phyloP scores from a whole-genome alignment of 2,113 vertebrate species.

The Columbina picui region DNA sequence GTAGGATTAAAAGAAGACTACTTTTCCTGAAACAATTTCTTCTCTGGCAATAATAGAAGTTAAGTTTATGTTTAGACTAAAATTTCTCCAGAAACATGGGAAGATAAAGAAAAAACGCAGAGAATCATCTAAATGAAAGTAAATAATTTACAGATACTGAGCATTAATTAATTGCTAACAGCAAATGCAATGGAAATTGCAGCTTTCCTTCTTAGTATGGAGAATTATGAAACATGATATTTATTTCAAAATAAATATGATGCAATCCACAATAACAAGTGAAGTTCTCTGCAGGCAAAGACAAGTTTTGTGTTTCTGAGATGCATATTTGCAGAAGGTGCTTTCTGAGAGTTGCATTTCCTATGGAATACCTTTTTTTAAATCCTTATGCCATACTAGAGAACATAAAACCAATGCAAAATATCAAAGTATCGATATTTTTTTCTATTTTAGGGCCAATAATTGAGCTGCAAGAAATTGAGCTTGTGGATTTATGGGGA shows the following conservation, averaged over 20 bases:
- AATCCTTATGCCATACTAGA: not conserved
- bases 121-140: not conserved
- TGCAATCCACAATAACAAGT: not conserved
- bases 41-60: not conserved
- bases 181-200: not conserved
- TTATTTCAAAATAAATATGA: not conserved
- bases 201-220: not conserved
- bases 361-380: not conserved
- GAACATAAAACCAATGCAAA: not conserved
- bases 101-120: not conserved
- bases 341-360: not conserved
- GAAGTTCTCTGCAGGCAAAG: not conserved
- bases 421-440: not conserved
- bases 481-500: conserved; percentile 72
- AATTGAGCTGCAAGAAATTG: conserved; percentile 72
- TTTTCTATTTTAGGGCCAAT: conserved; percentile 77
- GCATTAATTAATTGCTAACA: not conserved
- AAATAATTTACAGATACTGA: not conserved
- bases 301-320: not conserved
- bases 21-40: not conserved
- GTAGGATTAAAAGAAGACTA: not conserved
- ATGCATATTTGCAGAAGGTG: not conserved
- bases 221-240: not conserved
- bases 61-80: not conserved
- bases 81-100: not conserved